Evolutionary conservation across 2,888 invertebrate genomes (phyloP).

Genomic region (Melanostoma scalare): DNA sequence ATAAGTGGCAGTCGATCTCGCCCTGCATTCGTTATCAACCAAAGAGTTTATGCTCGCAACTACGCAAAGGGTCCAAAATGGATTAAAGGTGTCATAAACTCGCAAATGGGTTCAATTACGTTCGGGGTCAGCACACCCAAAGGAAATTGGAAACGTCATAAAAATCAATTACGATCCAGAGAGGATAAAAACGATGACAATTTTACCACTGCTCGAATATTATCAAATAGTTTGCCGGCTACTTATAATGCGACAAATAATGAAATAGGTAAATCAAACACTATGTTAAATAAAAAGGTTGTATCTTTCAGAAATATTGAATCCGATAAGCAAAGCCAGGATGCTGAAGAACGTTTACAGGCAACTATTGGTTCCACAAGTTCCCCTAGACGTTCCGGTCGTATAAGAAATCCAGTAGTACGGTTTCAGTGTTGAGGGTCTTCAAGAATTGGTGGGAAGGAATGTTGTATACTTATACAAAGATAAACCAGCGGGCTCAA

Average conservation of each 20-base stretch:
- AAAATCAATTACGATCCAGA: slow-evolving; percentile 1
- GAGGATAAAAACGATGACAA: neutral
- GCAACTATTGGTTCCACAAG: neutral
- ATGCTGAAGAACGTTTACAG: neutral
- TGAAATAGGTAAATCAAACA: neutral
- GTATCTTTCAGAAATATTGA: neutral
- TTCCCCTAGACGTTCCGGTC: neutral
- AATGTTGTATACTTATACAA: neutral
- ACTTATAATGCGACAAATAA: too few species aligned
- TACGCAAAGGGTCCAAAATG: too few species aligned
- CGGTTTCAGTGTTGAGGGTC: neutral
- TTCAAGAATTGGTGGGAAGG: slow-evolving; percentile 1
- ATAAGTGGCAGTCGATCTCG: too few species aligned
- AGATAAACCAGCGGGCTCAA: too few species aligned
- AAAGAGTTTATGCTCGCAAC: too few species aligned
- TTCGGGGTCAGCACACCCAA: neutral
- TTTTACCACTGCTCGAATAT: neutral
- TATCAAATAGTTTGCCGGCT: too few species aligned
- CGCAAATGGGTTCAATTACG: neutral
- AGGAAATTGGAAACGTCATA: slow-evolving; percentile 2
- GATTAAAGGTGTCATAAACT: neutral
- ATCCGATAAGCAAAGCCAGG: neutral
- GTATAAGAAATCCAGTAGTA: neutral
- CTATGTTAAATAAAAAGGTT: neutral
- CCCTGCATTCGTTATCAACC: too few species aligned